These are phyloP conservation scores for Sphinx pinastri DNA, from an alignment of 2,888 invertebrate species.

Conservation along the genomic window DNA sequence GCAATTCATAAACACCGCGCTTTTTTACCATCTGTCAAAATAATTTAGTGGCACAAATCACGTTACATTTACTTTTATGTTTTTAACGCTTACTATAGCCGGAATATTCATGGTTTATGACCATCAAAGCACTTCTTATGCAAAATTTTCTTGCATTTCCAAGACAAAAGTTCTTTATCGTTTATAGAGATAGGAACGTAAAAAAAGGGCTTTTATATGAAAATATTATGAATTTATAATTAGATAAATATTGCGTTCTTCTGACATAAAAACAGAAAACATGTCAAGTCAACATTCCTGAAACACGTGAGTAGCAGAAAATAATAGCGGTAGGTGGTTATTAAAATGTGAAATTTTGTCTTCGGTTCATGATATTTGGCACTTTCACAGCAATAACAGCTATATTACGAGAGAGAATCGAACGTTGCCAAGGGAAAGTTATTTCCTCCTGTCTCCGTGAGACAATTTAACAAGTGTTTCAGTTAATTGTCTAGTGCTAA, in stretches of 20 bases:
- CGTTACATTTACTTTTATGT: neutral
- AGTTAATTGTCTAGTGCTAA: conserved; percentile 61
- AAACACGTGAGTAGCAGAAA: neutral
- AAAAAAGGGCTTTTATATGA: too few species aligned
- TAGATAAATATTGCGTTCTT: too few species aligned
- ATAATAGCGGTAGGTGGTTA: conserved; percentile 10
- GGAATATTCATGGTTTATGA: neutral
- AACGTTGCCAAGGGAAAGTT: conserved; percentile 68
- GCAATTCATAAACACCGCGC: conserved; percentile 2
- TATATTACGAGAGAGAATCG: conserved; percentile 43
- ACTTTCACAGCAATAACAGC: conserved; percentile 41
- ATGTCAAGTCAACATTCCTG: neutral
- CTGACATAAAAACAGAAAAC: too few species aligned
- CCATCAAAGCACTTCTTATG: too few species aligned
- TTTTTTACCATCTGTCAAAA: conserved; percentile 16
- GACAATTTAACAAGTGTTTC: conserved; percentile 70
- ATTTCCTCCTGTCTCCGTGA: conserved; percentile 65
- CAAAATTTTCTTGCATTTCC: too few species aligned
- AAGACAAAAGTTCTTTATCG: too few species aligned
- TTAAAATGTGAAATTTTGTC: conserved; percentile 32
- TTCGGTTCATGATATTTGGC: conserved; percentile 52
- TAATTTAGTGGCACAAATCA: neutral
- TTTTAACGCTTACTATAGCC: neutral
- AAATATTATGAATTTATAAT: too few species aligned
- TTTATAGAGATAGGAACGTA: too few species aligned